Conservation (phyloP, 2,113 vertebrate species). For the Poecilia latipinna region DNA sequence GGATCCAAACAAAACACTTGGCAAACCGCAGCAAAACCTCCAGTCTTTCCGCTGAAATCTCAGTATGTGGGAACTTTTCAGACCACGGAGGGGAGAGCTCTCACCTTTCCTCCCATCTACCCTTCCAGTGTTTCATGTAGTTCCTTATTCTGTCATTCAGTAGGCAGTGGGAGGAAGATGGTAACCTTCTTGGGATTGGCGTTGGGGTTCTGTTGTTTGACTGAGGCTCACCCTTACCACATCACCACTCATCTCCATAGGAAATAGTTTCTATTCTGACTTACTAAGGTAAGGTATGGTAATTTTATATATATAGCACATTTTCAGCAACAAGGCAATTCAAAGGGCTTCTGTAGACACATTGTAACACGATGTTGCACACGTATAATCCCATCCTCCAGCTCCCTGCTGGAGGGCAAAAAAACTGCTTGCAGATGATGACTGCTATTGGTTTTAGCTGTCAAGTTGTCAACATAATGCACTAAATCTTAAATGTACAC, state of each 20-base stretch:
- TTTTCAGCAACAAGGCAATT: too few relatives aligned
- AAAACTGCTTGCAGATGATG: too few relatives aligned
- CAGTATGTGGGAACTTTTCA: slow-evolving; percentile 52
- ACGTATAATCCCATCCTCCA: too few relatives aligned
- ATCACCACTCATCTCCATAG: slow-evolving; percentile 50
- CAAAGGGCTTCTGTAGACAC: too few relatives aligned
- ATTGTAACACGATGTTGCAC: too few relatives aligned
- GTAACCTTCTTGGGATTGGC: slow-evolving; percentile 44
- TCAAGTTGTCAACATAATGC: too few relatives aligned
- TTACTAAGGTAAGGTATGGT: neutral
- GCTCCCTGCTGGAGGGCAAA: too few relatives aligned
- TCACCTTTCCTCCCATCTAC: slow-evolving; percentile 45
- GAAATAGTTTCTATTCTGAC: slow-evolving; percentile 36
- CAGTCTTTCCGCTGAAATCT: slow-evolving; percentile 45
- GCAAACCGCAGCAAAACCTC: slow-evolving; percentile 30
- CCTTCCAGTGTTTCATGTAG: slow-evolving; percentile 16
- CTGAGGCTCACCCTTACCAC: slow-evolving; percentile 44
- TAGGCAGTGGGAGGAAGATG: slow-evolving; percentile 50
- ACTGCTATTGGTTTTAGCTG: too few relatives aligned
- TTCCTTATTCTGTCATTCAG: slow-evolving; percentile 35
- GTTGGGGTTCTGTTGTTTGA: slow-evolving; percentile 59
- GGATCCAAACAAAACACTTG: slow-evolving; percentile 67
- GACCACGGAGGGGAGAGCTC: slow-evolving; percentile 41
- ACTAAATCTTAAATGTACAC: too few relatives aligned
- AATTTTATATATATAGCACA: too few relatives aligned